phyloP scores from a whole-genome alignment of 2,113 vertebrate species.

The Condylura cristata region DNA sequence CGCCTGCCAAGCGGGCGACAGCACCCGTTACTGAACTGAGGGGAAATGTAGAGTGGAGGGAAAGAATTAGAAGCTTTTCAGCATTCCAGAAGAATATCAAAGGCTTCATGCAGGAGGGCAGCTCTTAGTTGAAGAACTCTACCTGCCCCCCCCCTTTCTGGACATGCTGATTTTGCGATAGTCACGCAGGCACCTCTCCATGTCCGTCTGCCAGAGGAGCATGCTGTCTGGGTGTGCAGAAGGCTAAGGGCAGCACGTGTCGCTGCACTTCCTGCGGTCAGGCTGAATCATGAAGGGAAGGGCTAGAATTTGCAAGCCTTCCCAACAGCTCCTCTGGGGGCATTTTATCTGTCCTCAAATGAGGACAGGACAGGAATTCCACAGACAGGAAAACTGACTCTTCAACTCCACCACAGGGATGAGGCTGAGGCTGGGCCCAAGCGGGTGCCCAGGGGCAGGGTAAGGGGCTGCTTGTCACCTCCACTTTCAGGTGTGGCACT shows the following conservation, averaged over 20 bases:
- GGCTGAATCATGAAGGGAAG: constrained; percentile 66
- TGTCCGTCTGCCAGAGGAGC: neutral
- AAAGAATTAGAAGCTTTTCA: neutral
- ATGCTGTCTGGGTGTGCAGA: fast-evolving
- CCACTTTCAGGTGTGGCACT: no score
- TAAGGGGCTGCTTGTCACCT: neutral
- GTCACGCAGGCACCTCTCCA: fast-evolving
- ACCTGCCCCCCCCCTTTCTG: neutral
- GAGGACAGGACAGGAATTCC: constrained; percentile 35
- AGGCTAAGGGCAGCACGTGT: neutral
- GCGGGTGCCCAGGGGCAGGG: neutral
- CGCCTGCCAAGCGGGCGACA: neutral
- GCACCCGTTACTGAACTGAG: fast-evolving
- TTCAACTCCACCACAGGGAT: neutral
- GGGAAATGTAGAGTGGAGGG: neutral
- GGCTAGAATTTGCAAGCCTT: neutral
- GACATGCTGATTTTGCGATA: neutral
- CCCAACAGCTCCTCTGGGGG: neutral
- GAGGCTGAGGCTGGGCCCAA: no score
- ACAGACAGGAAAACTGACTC: neutral
- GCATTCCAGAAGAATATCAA: neutral
- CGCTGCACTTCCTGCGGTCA: neutral
- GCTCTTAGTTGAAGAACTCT: neutral
- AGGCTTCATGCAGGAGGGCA: neutral
- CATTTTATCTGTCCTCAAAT: constrained; percentile 17